Percentiles rank a stretch among this genome's conserved stretches.
phyloP scores from a whole-genome alignment of 2,888 invertebrate species.

The Acrobasis repandana region DNA sequence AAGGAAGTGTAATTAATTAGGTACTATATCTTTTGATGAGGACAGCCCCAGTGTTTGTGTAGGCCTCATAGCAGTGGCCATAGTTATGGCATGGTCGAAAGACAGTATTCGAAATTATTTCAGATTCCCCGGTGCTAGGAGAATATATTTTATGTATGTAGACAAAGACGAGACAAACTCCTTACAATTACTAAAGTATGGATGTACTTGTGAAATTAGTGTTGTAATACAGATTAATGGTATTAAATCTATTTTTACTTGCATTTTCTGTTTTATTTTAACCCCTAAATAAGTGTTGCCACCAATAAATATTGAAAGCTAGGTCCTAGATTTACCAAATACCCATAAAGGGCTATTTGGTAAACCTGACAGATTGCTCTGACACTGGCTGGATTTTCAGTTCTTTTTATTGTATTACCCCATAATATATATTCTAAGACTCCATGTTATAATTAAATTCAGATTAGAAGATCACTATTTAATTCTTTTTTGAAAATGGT shows the following conservation, averaged over 20 bases:
- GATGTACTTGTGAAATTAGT: conserved; percentile 50
- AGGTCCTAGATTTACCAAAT: no score
- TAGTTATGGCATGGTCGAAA: conserved; percentile 23
- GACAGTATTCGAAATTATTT: conserved; percentile 26
- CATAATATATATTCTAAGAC: no score
- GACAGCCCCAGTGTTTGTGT: not conserved
- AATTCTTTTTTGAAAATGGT: no score
- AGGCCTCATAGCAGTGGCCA: conserved; percentile 28
- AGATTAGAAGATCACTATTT: no score
- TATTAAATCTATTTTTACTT: conserved; percentile 73
- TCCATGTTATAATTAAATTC: no score
- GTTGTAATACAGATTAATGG: conserved; percentile 46
- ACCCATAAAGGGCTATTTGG: no score
- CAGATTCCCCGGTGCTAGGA: conserved; percentile 53
- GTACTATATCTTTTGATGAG: no score
- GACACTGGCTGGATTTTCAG: no score
- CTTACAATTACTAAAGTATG: conserved; percentile 44
- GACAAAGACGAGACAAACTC: conserved; percentile 42
- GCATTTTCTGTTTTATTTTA: conserved; percentile 33
- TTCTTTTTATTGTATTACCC: no score
- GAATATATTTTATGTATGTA: conserved; percentile 35
- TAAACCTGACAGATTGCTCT: no score
- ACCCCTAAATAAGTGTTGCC: not conserved
- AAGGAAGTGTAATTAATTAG: no score
- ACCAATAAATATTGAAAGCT: no score